Conservation (phyloP, 2,113 vertebrate genomes). For the Microcebus murinus region DNA sequence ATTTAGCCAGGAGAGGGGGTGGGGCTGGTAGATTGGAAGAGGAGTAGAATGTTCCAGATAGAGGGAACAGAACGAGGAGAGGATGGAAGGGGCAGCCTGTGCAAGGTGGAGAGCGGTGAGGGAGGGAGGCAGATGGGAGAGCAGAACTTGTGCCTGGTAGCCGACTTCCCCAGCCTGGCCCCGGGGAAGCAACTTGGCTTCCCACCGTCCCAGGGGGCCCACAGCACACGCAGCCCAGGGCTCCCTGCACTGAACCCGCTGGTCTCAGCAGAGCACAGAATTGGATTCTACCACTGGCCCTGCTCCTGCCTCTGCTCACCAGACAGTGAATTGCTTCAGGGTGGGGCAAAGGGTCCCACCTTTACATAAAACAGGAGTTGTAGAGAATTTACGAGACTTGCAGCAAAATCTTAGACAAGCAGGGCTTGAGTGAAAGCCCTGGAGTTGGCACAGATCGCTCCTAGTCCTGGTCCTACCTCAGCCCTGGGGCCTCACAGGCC, state of each 20-base stretch:
- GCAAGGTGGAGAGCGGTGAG: not conserved
- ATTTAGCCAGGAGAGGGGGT: not conserved
- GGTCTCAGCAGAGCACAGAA: not conserved
- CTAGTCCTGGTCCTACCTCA: not conserved
- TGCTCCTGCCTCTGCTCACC: not conserved
- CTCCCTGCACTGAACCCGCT: not conserved
- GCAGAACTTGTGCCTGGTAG: no score
- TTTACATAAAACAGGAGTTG: not conserved
- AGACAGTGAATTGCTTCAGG: not conserved
- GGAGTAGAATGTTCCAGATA: not conserved
- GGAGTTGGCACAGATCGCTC: not conserved
- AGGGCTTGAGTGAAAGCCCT: not conserved
- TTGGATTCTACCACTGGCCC: not conserved
- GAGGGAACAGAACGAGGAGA: not conserved
- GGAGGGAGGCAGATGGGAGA: not conserved
- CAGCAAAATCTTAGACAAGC: not conserved
- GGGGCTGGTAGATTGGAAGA: not conserved
- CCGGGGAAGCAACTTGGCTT: not conserved
- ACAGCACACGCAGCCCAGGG: not conserved
- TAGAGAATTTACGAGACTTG: not conserved
- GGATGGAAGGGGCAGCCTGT: not conserved
- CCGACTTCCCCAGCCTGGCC: not conserved
- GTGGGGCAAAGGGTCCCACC: no score
- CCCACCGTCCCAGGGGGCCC: no score
- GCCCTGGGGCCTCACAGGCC: not conserved